These are phyloP conservation scores for Toxotes jaculatrix DNA, from an alignment of 2,113 vertebrate genomes.

Conservation along the genomic window DNA sequence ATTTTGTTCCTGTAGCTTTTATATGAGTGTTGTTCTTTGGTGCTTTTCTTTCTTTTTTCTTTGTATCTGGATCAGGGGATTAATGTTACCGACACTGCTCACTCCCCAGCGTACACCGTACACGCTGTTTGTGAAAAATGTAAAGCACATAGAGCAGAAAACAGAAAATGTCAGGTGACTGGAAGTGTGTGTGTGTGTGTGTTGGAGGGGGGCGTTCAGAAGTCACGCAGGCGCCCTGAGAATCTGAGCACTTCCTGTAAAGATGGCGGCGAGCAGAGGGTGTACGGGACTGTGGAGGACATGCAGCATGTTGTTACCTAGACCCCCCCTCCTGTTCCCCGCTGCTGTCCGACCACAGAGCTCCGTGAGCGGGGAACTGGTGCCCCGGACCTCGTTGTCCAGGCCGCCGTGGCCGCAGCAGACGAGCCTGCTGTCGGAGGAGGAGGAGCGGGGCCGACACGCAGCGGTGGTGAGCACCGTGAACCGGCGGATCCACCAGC, in stretches of 20 bases:
- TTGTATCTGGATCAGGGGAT: not conserved
- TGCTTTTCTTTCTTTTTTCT: not conserved
- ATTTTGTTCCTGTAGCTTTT: no score
- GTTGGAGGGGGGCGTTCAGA: no score
- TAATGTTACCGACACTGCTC: not conserved
- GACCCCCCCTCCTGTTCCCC: not conserved
- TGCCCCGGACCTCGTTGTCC: conserved; percentile 70
- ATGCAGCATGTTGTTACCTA: not conserved
- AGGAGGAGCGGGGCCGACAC: conserved; percentile 59
- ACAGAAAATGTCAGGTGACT: not conserved
- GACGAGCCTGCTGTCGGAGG: not conserved
- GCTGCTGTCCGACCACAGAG: conserved; percentile 41
- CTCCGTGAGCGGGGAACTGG: conserved; percentile 23
- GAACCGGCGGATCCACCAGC: conserved; percentile 48
- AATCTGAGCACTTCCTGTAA: conserved; percentile 12
- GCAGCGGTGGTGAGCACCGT: conserved; percentile 69
- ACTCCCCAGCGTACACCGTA: not conserved
- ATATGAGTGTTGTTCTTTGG: not conserved
- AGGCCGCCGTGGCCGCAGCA: conserved; percentile 62
- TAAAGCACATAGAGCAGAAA: not conserved
- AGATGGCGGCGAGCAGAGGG: conserved; percentile 68
- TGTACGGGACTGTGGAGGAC: conserved; percentile 63
- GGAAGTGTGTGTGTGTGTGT: not conserved
- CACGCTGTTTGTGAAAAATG: not conserved
- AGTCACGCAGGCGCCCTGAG: conserved; percentile 47